A percentile compares a stretch with the other conserved stretches of the same genome.
Conservation (phyloP, 2,888 invertebrate species). For the Eupelmus urozonus region DNA sequence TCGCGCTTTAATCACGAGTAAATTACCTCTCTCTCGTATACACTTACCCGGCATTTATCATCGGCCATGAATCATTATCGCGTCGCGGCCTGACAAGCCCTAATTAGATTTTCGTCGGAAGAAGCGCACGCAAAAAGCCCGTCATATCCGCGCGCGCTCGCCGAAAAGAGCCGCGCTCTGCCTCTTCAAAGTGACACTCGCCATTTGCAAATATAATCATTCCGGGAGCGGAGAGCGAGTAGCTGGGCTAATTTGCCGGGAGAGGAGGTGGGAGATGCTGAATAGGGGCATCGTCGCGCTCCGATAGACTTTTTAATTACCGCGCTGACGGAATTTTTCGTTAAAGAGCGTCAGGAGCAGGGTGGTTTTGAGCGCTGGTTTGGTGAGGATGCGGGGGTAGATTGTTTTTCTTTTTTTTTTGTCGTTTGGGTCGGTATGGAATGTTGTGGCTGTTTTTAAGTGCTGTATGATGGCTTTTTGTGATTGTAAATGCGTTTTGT, state of each 20-base stretch:
- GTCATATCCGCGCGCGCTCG: conserved; percentile 5
- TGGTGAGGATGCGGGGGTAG: too few relatives aligned
- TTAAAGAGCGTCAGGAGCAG: too few relatives aligned
- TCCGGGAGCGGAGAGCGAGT: background rate
- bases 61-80: conserved; percentile 54
- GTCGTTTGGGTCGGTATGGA: too few relatives aligned
- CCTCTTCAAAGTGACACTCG: conserved; percentile 37
- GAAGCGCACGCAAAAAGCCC: background rate
- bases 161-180: conserved; percentile 17
- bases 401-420: too few relatives aligned
- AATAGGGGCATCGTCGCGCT: conserved; percentile 51
- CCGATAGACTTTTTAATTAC: conserved; percentile 59
- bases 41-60: conserved; percentile 30
- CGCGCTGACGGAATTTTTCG: background rate
- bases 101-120: conserved; percentile 53
- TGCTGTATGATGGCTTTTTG: too few relatives aligned
- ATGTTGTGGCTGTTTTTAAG: too few relatives aligned
- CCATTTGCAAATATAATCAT: conserved; percentile 56
- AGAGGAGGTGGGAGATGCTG: background rate
- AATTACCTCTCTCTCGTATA: conserved; percentile 36
- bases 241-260: conserved; percentile 36
- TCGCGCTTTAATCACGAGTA: conserved; percentile 55
- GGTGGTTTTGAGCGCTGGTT: too few relatives aligned
- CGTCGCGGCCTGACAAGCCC: conserved; percentile 41
- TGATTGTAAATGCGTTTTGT: too few relatives aligned